phyloP scores from a whole-genome alignment of 2,113 vertebrate genomes.

The Gracilinanus agilis region DNA sequence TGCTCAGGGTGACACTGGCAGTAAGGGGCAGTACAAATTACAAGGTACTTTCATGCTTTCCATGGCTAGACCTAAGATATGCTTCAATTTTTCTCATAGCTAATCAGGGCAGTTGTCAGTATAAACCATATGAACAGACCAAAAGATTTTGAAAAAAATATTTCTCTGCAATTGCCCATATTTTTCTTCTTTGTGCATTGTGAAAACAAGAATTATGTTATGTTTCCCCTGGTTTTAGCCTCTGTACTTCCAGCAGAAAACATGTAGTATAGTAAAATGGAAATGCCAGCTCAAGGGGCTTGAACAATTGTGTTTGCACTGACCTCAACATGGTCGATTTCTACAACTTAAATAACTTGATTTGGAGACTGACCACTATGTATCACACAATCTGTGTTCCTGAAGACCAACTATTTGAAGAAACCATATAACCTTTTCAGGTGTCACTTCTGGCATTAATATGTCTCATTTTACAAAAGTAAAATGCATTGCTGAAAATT shows the following conservation, averaged over 20 bases:
- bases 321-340: not conserved
- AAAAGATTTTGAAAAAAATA: not conserved
- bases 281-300: not conserved
- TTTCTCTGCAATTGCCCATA: not conserved
- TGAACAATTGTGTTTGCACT: constrained; percentile 2
- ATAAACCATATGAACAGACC: not conserved
- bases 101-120: not conserved
- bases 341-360: not conserved
- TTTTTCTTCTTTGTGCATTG: not conserved
- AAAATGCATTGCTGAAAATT: not conserved
- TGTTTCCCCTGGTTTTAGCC: not conserved
- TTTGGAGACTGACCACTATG: not conserved
- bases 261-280: not conserved
- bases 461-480: not conserved
- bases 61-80: not conserved
- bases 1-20: not conserved
- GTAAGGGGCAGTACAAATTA: not conserved
- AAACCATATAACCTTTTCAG: not conserved
- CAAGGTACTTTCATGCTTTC: not conserved
- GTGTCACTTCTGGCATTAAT: not conserved
- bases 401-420: not conserved
- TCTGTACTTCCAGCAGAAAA: not conserved
- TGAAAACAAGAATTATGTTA: not conserved
- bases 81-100: not conserved
- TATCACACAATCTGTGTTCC: not conserved